Evolutionary conservation across 2,113 vertebrate species (phyloP), one percentile per base, ranked within the genome.

Genomic region (Bujurquina vittata): DNA sequence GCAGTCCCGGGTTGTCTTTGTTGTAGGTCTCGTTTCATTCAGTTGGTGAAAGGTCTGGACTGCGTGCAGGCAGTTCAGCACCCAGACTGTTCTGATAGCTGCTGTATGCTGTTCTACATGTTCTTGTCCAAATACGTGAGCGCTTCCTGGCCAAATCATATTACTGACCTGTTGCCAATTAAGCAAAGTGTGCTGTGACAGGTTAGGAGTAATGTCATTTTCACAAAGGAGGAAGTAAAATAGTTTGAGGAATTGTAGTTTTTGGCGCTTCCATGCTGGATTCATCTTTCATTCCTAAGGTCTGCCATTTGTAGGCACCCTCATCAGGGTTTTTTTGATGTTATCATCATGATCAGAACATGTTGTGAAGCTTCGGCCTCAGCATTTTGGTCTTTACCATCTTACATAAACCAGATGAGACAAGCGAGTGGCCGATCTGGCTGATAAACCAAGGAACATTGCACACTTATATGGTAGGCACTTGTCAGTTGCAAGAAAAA

Each of bases 31-130:
- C 1, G 1, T 40, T 40, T 11, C 3, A 40, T 40, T 40, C 37
- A 40, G 11, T 40, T 40, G 10, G 37, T 40, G 37, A 40, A 3
- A 11, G 10, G 37, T 40, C 37, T 4, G 10, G 37, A 40, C 37
- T 40, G 37, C 37, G n/a, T n/a, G n/a, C n/a, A n/a, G n/a, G n/a
- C n/a, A n/a, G n/a, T n/a, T n/a, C n/a, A n/a, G n/a, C n/a, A n/a
- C n/a, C n/a, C n/a, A n/a, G n/a, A 6, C 31, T 7, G 6, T 37
- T 12, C 37, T 67, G 46, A 67, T 17, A 67, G 7, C 37, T 67
- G 3, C 10, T 3, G 6, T 67, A 23, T 43, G 17, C 0, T 7
- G 7, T 37, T 37, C 35, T 2, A 3, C 35, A 37, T 7, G 6
- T 33, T 33, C 33, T 7, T 33, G 33, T 33, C 33, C 6, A 33